Percentiles rank a stretch among this genome's conserved stretches.
phyloP scores from a whole-genome alignment of 2,888 invertebrate genomes.

The Mellilla xanthometata region DNA sequence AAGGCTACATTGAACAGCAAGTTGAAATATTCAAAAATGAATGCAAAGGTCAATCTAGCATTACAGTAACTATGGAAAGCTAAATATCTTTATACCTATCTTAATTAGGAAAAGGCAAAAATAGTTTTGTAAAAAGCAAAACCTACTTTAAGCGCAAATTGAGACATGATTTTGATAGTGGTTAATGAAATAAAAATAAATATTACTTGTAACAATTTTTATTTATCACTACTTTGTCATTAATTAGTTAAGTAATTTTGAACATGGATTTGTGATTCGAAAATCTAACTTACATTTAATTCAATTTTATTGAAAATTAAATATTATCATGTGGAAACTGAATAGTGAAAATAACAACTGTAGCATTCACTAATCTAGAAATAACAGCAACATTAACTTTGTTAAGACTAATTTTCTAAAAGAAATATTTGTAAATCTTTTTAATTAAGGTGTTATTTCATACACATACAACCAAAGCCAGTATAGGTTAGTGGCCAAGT shows the following conservation, averaged over 20 bases:
- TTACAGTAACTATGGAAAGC: slow-evolving; percentile 54
- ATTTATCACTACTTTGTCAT: slow-evolving; percentile 1
- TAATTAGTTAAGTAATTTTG: neutral
- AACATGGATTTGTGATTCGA: neutral
- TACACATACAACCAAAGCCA: too few species aligned
- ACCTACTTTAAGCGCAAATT: too few species aligned
- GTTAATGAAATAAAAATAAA: slow-evolving; percentile 2
- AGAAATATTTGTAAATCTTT: too few species aligned
- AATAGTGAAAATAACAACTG: slow-evolving; percentile 3
- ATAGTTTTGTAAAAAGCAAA: too few species aligned
- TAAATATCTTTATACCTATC: slow-evolving; percentile 20
- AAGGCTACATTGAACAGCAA: slow-evolving; percentile 73
- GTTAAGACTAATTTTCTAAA: too few species aligned
- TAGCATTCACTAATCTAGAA: too few species aligned
- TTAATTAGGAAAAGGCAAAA: too few species aligned
- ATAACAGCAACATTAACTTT: too few species aligned
- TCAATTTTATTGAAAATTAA: neutral
- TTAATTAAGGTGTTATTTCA: too few species aligned
- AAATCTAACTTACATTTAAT: neutral
- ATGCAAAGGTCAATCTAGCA: slow-evolving; percentile 56
- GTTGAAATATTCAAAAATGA: slow-evolving; percentile 75
- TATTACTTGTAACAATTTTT: slow-evolving; percentile 12
- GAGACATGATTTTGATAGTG: too few species aligned
- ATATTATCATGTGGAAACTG: slow-evolving; percentile 15
- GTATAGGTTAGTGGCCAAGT: too few species aligned